phyloP scores from a whole-genome alignment of 2,113 vertebrate species.

The Cervus canadensis region DNA sequence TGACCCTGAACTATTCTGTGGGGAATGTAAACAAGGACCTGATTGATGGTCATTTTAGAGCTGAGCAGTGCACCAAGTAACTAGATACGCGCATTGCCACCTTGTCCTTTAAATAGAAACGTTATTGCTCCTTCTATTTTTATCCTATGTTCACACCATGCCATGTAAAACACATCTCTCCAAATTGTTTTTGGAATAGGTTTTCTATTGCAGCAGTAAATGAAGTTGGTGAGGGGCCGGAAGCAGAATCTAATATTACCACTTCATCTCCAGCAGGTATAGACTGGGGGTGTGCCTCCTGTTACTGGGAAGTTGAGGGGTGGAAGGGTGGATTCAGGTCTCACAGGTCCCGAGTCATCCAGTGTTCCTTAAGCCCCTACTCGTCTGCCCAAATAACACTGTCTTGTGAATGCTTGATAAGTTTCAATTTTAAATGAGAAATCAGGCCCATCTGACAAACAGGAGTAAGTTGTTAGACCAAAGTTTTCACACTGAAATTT shows the following conservation, averaged over 20 bases:
- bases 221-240: conserved; percentile 78
- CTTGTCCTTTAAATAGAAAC: conserved; percentile 50
- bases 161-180: conserved; percentile 50
- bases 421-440: background rate
- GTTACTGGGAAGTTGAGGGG: background rate
- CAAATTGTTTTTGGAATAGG: conserved; percentile 70
- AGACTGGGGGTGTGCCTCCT: background rate
- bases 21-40: conserved; percentile 61
- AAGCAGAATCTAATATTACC: conserved; percentile 77
- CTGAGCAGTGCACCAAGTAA: background rate
- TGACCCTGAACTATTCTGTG: conserved; percentile 45
- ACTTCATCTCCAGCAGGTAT: conserved; percentile 77
- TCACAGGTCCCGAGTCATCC: background rate
- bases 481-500: background rate
- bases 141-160: conserved; percentile 46
- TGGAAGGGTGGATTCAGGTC: background rate
- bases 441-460: background rate
- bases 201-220: conserved; percentile 83
- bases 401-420: background rate
- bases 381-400: background rate
- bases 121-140: conserved; percentile 47
- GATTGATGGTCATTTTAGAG: conserved; percentile 47
- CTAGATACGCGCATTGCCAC: background rate
- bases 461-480: background rate
- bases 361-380: background rate